phyloP scores from a whole-genome alignment of 2,113 vertebrate genomes.

The Hirundichthys speculiger region DNA sequence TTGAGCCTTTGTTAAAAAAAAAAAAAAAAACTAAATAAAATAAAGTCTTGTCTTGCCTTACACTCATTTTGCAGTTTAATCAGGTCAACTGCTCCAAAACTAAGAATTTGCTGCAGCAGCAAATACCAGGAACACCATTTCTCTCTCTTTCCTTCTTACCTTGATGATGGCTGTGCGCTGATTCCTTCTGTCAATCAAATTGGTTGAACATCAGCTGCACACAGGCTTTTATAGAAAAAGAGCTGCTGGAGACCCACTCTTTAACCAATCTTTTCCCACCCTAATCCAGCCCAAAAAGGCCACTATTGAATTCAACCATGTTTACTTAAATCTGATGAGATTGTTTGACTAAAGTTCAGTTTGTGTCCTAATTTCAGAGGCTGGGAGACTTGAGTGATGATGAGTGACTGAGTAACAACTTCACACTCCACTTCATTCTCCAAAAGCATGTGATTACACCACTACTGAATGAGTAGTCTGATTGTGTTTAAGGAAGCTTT shows the following conservation, averaged over 20 bases:
- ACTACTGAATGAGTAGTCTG: not conserved
- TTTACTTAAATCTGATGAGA: not conserved
- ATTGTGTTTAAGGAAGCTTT: too few species aligned
- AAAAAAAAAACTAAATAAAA: too few species aligned
- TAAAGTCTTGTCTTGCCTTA: too few species aligned
- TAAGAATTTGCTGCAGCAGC: not conserved
- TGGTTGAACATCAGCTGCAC: not conserved
- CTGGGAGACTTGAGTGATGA: not conserved
- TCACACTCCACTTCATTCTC: too few species aligned
- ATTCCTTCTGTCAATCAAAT: not conserved
- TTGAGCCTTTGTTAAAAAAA: too few species aligned
- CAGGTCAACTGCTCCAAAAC: not conserved
- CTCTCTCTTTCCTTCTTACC: slow-evolving; percentile 27
- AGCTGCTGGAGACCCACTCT: rapidly evolving
- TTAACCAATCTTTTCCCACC: too few species aligned
- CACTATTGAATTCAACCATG: not conserved
- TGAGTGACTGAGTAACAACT: not conserved
- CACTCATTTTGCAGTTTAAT: too few species aligned
- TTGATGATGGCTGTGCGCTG: slow-evolving; percentile 28
- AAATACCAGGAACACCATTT: not conserved
- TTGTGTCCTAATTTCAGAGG: not conserved
- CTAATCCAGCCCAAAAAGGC: slow-evolving; percentile 10
- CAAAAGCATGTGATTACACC: not conserved
- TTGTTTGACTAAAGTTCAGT: slow-evolving; percentile 30
- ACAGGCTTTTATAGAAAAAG: slow-evolving; percentile 24